Evolutionary conservation across 37 sponge, comb jelly and placozoan species (phyloP).

Genomic region (Diacarnus erythraeanus): DNA sequence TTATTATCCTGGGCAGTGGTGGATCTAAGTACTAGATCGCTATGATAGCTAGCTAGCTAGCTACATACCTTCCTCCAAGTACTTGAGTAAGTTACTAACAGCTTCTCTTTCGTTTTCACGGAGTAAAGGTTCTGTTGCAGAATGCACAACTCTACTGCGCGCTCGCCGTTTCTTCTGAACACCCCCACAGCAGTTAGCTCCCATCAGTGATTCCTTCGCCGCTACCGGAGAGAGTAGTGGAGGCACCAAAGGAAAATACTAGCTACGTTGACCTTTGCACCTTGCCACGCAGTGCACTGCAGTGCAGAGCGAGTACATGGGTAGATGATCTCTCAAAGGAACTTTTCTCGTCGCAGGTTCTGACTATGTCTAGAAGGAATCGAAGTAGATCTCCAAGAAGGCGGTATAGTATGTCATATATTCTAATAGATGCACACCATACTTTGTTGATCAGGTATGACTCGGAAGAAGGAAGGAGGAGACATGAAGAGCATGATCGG

Average conservation of each 20-base stretch:
- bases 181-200: not conserved
- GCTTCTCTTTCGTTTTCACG: slow-evolving; percentile 70
- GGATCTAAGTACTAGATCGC: too few species aligned
- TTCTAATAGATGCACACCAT: not conserved
- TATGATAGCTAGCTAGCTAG: not conserved
- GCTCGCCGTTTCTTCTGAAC: not conserved
- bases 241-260: too few species aligned
- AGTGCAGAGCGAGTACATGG: too few species aligned
- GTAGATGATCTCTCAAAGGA: too few species aligned
- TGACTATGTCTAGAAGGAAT: not conserved
- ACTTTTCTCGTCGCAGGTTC: too few species aligned
- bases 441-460: too few species aligned
- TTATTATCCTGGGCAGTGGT: too few species aligned
- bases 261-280: too few species aligned
- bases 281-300: too few species aligned
- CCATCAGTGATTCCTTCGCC: not conserved
- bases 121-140: slow-evolving; percentile 66
- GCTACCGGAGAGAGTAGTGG: too few species aligned
- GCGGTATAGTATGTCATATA: not conserved
- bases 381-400: slow-evolving; percentile 29
- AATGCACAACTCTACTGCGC: slow-evolving; percentile 16
- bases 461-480: too few species aligned
- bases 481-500: too few species aligned
- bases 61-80: slow-evolving; percentile 55
- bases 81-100: slow-evolving; percentile 53